Base-by-base conservation (phyloP, 2,888 invertebrate genomes). In the Stenurella melanura region DNA sequence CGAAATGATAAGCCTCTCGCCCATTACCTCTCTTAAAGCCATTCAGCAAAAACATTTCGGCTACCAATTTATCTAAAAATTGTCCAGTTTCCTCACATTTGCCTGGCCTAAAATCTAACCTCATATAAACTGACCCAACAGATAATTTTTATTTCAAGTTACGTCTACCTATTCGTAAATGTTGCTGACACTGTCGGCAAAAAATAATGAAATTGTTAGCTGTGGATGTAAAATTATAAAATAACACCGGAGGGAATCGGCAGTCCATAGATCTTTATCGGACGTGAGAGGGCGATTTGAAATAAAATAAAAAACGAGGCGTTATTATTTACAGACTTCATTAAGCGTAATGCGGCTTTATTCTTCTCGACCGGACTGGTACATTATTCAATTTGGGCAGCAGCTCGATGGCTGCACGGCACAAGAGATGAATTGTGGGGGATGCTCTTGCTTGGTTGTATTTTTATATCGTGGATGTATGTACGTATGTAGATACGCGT, bases 401-500 rank as follows among this genome's bases (percentile, higher is more conserved):
- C 73, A 61, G 78, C 77, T 78, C 76, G 78, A 82, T 79, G 73
- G 76, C 80, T 63, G 72, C 72, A 63, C 54, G 54, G 72, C 72
- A 63, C 63, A 78, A 79, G 81, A 85, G 82, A 87, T 87, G 87
- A 87, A 87, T 86, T 87, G 87, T 84, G 86, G 82, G 87, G 85
- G 85, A 83, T 81, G 81, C 82, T 82, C 78, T 73, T 77, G 80
- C 78, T 80, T 80, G 68, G 72, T 83, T 80, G 85, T 87, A 87
- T 87, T 88, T 87, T 87, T 87, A 87, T 87, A 87, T 87, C 85
- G 86, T 83, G 86, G 84, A 85, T 86, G 85, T 87, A 86, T 85
- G 85, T 85, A 85, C 86, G 86, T 87, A 87, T 87, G 87, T 87
- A 87, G 87, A 87, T 88, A 88, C 86, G 86, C 87, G 87, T 88